Conservation (phyloP, 2,113 vertebrate genomes). For the Neogobius melanostomus region DNA sequence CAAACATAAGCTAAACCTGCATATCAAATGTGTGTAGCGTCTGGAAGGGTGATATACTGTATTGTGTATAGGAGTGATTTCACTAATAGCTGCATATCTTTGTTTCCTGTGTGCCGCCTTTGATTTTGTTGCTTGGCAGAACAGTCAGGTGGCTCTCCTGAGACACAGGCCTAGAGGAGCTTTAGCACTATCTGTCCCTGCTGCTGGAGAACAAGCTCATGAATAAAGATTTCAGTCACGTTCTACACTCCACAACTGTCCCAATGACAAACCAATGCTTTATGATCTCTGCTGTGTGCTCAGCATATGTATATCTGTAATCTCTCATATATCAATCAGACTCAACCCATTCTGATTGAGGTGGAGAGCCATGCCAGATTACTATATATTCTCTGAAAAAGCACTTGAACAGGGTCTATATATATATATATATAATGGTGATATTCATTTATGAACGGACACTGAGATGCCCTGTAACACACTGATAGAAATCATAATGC, state of each 20-base stretch:
- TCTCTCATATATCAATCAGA: conserved; percentile 57
- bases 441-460: conserved; percentile 38
- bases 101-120: conserved; percentile 40
- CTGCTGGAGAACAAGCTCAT: conserved; percentile 68
- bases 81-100: conserved; percentile 61
- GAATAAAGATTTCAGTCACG: conserved; percentile 76
- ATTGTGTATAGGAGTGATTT: conserved; percentile 46
- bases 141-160: conserved; percentile 55
- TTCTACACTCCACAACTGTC: conserved; percentile 64
- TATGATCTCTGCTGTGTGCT: conserved; percentile 69
- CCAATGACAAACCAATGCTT: conserved; percentile 71
- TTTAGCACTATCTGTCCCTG: conserved; percentile 67
- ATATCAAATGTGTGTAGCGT: conserved; percentile 82
- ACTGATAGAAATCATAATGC: conserved; percentile 65
- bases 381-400: conserved; percentile 3
- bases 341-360: conserved; percentile 36
- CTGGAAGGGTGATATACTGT: conserved; percentile 62
- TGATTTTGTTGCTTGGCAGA: conserved; percentile 57
- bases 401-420: conserved; percentile 23
- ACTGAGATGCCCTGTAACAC: conserved; percentile 30
- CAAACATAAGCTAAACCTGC: conserved; percentile 81
- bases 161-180: conserved; percentile 63
- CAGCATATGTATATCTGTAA: conserved; percentile 58
- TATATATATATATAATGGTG: conserved; percentile 39
- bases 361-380: conserved; percentile 20